These are phyloP conservation scores for Neelides folsomi DNA, from an alignment of 2,888 invertebrate species.

Conservation along the genomic window DNA sequence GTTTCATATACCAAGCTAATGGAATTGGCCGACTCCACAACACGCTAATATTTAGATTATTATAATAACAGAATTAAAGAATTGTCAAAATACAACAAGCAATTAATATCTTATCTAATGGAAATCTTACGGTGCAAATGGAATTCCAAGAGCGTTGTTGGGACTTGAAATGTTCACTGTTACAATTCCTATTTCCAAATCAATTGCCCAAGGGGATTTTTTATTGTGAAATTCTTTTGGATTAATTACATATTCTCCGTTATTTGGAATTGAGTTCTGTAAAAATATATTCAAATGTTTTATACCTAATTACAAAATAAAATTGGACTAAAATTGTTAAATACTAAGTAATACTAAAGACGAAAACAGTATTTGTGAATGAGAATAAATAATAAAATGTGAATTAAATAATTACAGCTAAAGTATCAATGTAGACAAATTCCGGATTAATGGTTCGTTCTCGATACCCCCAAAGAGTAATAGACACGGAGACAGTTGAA, in stretches of 20 bases:
- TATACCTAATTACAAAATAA: too few species aligned
- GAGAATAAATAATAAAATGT: background rate
- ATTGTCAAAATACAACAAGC: too few species aligned
- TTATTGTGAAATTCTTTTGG: constrained; percentile 55
- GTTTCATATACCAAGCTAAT: constrained; percentile 78
- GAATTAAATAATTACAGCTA: constrained; percentile 21
- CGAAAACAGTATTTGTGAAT: too few species aligned
- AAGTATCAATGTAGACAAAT: constrained; percentile 55
- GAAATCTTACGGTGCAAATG: constrained; percentile 58
- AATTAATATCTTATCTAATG: too few species aligned
- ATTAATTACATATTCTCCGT: constrained; percentile 57
- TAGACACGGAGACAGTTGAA: constrained; percentile 57
- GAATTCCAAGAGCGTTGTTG: constrained; percentile 48
- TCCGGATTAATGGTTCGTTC: constrained; percentile 68
- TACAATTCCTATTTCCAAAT: constrained; percentile 77
- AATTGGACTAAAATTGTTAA: too few species aligned
- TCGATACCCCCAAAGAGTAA: constrained; percentile 78
- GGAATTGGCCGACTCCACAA: constrained; percentile 88
- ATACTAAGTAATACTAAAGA: too few species aligned
- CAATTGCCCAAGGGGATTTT: constrained; percentile 49
- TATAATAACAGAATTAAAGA: too few species aligned
- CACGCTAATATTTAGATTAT: constrained; percentile 40
- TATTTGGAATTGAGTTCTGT: constrained; percentile 44
- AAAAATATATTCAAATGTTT: constrained; percentile 10
- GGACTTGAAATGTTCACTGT: constrained; percentile 71